Conservation (phyloP, 2,888 invertebrate species). For the Chrysotoxum bicinctum region DNA sequence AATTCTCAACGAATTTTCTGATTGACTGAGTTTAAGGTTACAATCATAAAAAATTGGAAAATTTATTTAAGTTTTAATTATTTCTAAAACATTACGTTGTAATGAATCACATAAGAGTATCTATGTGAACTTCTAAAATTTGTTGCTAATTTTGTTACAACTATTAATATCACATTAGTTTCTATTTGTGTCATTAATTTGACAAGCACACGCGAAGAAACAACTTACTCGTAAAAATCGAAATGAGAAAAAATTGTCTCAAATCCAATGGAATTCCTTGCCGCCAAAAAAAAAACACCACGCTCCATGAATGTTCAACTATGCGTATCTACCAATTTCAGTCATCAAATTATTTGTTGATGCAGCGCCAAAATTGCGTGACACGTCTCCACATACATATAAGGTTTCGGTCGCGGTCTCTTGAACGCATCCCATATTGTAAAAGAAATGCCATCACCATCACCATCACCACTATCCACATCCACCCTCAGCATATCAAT, state of each 20-base stretch:
- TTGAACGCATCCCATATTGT: conserved; percentile 38
- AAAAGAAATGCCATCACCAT: conserved; percentile 6
- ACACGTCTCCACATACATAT: conserved; percentile 48
- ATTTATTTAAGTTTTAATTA: no score
- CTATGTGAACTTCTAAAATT: no score
- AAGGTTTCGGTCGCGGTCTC: conserved; percentile 28
- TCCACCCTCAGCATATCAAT: conserved; percentile 56
- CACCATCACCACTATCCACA: not conserved
- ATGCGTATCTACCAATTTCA: conserved; percentile 56
- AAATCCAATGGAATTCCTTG: conserved; percentile 47
- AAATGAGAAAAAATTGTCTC: conserved; percentile 30
- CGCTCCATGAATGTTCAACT: conserved; percentile 62
- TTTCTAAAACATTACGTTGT: no score
- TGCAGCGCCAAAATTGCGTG: conserved; percentile 69
- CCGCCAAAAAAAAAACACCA: conserved; percentile 38
- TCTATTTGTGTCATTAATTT: conserved; percentile 11
- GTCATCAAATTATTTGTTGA: conserved; percentile 65
- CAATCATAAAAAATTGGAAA: no score
- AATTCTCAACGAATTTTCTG: no score
- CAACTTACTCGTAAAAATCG: not conserved
- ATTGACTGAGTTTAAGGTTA: no score
- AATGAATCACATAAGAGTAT: no score
- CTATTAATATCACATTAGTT: conserved; percentile 13
- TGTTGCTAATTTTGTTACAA: no score
- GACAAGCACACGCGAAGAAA: not conserved